Base-by-base conservation (phyloP, 92 coral and sea anemone genomes). In the Paragorgia papillata region DNA sequence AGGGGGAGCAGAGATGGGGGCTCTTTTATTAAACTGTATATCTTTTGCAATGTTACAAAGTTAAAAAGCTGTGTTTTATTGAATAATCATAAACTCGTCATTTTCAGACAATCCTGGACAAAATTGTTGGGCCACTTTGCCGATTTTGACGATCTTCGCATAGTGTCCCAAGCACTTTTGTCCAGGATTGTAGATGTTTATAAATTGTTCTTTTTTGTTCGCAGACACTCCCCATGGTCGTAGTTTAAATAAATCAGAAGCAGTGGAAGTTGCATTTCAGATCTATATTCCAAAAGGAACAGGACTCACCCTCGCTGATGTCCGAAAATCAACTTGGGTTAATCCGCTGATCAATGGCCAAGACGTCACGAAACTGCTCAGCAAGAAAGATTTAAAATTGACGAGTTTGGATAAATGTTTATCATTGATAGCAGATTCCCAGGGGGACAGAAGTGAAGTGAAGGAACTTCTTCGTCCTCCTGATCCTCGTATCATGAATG, bases 251-350 rank as follows among this genome's bases (percentile, higher is more conserved):
- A 94, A 94, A 82, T 92, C 98, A n/a, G 98, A 94, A 69, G 98
- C 92, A 28, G 95, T 94, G 1, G 98, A 94, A 65, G 87, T 94
- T n/a, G 79, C 90, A 13, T 95, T 95, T 79, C 99, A 95, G 41
- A 95, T 95, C 69, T 95, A 95, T 80, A 91, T 95, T 28, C 99
- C 97, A 24, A 91, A 87, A 83, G 99, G 99, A 33, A 95, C 99
- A 4, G 96, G 92, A 18, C 82, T 95, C 62, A 78, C 85, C 33
- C 83, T 95, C 55, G 79, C 90, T n/a, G 95, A 91, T 64, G 95
- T 95, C 54, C 97, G 99, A 22, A 91, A 88, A 68, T 91, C 97
- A 68, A 95, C 99, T 17, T 95, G 99, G 99, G 68, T 90, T 66
- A 95, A 95, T 83, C 99, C 99, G 33, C 88, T 95, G 60, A 85